A percentile compares a stretch with the other conserved stretches of the same genome.
These are phyloP conservation scores for Solenopsis fugax DNA, from an alignment of 1,140 invertebrate species.

Conservation along the genomic window DNA sequence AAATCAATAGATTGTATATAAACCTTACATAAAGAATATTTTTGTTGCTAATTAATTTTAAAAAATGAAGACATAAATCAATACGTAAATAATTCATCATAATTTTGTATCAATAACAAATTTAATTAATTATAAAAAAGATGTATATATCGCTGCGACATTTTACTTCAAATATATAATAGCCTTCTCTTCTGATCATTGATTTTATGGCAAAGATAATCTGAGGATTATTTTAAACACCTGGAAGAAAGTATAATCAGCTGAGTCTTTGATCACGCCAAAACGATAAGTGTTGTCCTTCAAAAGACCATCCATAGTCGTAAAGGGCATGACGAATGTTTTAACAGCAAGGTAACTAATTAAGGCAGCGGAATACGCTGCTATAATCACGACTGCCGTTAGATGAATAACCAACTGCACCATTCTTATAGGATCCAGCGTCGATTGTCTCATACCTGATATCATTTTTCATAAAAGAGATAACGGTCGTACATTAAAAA, in stretches of 20 bases:
- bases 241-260: slow-evolving; percentile 83
- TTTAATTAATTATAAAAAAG: slow-evolving; percentile 1
- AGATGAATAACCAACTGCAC: slow-evolving; percentile 82
- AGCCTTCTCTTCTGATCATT: background rate
- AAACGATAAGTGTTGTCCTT: slow-evolving; percentile 83
- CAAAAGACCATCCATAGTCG: slow-evolving; percentile 84
- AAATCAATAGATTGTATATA: background rate
- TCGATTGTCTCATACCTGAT: slow-evolving; percentile 79
- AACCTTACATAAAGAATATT: background rate
- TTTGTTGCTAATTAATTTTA: background rate
- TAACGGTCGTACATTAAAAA: background rate
- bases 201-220: background rate
- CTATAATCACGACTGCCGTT: slow-evolving; percentile 82
- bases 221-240: slow-evolving; percentile 66
- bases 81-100: too few relatives aligned
- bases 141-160: background rate
- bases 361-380: slow-evolving; percentile 85
- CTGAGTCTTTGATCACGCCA: slow-evolving; percentile 80
- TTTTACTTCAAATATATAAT: background rate
- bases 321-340: slow-evolving; percentile 83
- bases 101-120: background rate
- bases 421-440: slow-evolving; percentile 81
- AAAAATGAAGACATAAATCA: too few relatives aligned
- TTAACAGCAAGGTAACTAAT: slow-evolving; percentile 84
- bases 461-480: background rate